Conservation (phyloP, 2,888 invertebrate species). For the Lasioglossum zephyrum region DNA sequence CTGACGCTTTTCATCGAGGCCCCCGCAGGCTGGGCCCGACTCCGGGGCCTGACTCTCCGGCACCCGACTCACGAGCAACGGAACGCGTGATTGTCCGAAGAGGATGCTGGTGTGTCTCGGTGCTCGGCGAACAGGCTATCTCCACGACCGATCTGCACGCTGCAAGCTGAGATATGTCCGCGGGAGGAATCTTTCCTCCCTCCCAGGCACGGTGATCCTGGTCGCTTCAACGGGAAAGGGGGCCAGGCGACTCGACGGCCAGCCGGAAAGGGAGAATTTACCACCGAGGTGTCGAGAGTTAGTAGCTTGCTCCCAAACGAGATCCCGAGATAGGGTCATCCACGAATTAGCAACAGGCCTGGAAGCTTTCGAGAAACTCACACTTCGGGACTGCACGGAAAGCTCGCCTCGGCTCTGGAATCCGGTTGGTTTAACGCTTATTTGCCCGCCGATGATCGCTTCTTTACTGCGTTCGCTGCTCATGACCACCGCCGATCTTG, state of each 20-base stretch:
- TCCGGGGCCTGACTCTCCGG: neutral
- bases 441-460: conserved; percentile 20
- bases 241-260: conserved; percentile 23
- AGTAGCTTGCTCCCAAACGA: conserved; percentile 74
- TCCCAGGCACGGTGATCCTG: neutral
- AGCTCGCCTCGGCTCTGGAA: conserved; percentile 21
- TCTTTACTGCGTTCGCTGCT: neutral
- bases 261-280: conserved; percentile 66
- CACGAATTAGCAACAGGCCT: conserved; percentile 71
- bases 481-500: neutral
- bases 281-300: conserved; percentile 78
- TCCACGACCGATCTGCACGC: conserved; percentile 66
- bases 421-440: conserved; percentile 14
- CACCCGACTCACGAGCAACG: neutral
- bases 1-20: conserved; percentile 53
- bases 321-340: conserved; percentile 72
- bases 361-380: conserved; percentile 61
- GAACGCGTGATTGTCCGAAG: conserved; percentile 40
- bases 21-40: neutral
- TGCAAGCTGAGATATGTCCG: conserved; percentile 64
- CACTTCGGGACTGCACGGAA: conserved; percentile 45
- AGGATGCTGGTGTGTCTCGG: conserved; percentile 54
- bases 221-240: conserved; percentile 6
- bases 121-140: conserved; percentile 50
- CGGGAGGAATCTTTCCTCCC: conserved; percentile 38